These are phyloP conservation scores for Microvelia longipes DNA, from an alignment of 1,140 invertebrate genomes.

Conservation along the genomic window DNA sequence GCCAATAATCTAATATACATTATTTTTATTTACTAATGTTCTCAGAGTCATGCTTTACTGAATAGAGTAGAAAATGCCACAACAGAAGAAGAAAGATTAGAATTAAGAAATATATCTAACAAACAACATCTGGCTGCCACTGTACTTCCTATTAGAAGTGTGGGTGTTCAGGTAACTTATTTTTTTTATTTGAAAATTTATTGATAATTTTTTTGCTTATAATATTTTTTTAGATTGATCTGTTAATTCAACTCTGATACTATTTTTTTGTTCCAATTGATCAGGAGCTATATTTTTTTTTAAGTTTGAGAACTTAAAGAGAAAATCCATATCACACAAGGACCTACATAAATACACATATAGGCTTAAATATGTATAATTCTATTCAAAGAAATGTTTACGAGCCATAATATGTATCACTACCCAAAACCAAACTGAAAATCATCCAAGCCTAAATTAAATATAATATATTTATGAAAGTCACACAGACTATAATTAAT, in stretches of 20 bases:
- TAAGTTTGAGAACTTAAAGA: too few species aligned
- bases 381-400: too few species aligned
- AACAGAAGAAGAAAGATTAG: constrained; percentile 50
- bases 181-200: constrained; percentile 9
- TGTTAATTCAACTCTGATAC: constrained; percentile 3
- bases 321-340: too few species aligned
- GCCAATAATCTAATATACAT: too few species aligned
- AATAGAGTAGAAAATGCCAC: constrained; percentile 73
- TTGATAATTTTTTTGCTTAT: not conserved
- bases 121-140: constrained; percentile 65
- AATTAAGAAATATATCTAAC: constrained; percentile 59
- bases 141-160: constrained; percentile 83
- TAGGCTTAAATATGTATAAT: too few species aligned
- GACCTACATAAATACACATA: too few species aligned
- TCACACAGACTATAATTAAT: too few species aligned
- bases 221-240: constrained; percentile 1
- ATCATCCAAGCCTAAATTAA: too few species aligned
- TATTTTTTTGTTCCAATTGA: constrained; percentile 5
- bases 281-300: not conserved
- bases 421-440: too few species aligned
- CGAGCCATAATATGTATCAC: too few species aligned
- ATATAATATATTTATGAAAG: too few species aligned
- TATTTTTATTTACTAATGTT: too few species aligned
- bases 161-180: constrained; percentile 96
- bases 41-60: constrained; percentile 70